These are phyloP conservation scores for Taenaris catops DNA, from an alignment of 2,888 invertebrate species.

Conservation along the genomic window DNA sequence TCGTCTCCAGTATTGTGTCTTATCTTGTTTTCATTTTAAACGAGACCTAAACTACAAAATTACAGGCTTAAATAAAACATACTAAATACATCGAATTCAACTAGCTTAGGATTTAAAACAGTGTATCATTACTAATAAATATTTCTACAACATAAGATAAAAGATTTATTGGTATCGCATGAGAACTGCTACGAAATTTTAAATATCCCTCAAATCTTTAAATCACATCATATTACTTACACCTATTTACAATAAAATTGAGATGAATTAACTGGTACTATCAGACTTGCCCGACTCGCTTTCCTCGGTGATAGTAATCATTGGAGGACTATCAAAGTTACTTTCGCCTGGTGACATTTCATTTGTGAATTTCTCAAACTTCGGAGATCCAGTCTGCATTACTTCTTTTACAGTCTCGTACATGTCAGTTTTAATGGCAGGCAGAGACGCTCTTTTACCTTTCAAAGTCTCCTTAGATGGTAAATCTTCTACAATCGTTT, in stretches of 20 bases:
- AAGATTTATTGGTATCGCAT: conserved; percentile 20
- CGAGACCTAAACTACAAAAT: too few relatives aligned
- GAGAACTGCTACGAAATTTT: conserved; percentile 23
- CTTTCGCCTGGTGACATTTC: conserved; percentile 65
- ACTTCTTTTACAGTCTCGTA: conserved; percentile 79
- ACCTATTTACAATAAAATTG: conserved; percentile 39
- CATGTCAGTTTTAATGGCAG: conserved; percentile 67
- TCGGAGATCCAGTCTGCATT: conserved; percentile 75
- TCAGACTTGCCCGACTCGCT: conserved; percentile 62
- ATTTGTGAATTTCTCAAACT: conserved; percentile 79
- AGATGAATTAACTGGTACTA: conserved; percentile 57
- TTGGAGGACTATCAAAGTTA: conserved; percentile 47
- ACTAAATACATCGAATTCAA: too few relatives aligned
- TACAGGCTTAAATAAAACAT: too few relatives aligned
- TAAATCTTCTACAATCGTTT: conserved; percentile 61
- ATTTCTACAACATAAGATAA: too few relatives aligned
- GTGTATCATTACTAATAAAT: too few relatives aligned
- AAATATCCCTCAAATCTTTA: conserved; percentile 20
- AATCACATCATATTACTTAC: conserved; percentile 29
- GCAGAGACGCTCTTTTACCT: conserved; percentile 62
- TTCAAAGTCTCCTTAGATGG: conserved; percentile 49
- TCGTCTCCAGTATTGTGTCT: too few relatives aligned
- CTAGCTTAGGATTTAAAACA: too few relatives aligned
- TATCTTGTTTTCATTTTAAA: too few relatives aligned
- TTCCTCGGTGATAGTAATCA: conserved; percentile 74